Percentiles rank a stretch among this genome's conserved stretches.
Conservation (phyloP, 2,113 vertebrate species). For the Strigops habroptila region DNA sequence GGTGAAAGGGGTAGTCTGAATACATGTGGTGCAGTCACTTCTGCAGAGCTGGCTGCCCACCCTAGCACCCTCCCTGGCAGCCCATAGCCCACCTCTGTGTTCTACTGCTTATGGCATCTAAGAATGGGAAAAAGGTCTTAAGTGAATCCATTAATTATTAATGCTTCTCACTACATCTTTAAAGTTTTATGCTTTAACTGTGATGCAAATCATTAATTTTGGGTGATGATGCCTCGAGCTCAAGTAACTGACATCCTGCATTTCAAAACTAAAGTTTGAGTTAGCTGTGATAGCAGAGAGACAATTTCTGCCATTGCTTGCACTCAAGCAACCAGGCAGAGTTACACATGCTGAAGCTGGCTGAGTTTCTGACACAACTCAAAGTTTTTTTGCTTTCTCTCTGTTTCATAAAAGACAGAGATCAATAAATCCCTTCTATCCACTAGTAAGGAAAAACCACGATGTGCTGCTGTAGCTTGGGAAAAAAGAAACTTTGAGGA, state of each 20-base stretch:
- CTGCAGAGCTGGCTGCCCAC: neutral
- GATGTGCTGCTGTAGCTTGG: neutral
- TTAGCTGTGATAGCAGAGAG: neutral
- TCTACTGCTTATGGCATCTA: neutral
- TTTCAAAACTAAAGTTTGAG: neutral
- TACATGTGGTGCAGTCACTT: rapidly evolving
- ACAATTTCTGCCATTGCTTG: neutral
- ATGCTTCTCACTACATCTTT: neutral
- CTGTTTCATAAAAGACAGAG: neutral
- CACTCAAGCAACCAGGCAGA: neutral
- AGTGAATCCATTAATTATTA: neutral
- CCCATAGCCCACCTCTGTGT: neutral
- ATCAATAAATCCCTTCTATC: neutral
- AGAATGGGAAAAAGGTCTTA: neutral
- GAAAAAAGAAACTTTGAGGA: neutral
- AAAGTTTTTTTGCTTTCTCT: neutral
- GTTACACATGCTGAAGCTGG: neutral
- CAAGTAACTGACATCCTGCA: neutral
- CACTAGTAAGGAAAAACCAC: neutral
- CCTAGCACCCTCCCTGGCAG: neutral
- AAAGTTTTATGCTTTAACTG: neutral
- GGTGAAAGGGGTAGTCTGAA: neutral
- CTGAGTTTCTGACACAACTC: neutral
- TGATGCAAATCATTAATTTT: neutral
- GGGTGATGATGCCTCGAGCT: neutral